A percentile compares a stretch with the other conserved stretches of the same genome.
phyloP scores from a whole-genome alignment of 2,113 vertebrate genomes.

The Cricetomys ansorgei region DNA sequence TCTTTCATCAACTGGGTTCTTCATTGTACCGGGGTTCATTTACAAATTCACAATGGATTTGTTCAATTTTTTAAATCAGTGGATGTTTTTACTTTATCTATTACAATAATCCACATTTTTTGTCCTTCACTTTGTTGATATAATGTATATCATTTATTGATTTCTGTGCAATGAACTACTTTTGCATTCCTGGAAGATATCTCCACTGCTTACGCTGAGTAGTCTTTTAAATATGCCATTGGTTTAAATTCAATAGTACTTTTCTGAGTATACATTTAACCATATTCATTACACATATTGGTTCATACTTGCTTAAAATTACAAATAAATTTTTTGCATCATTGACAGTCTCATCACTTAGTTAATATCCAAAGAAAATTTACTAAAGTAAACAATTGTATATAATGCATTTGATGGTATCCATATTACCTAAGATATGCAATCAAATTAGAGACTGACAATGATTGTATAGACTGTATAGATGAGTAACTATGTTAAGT shows the following conservation, averaged over 20 bases:
- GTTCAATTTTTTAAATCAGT: neutral
- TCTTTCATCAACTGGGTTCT: neutral
- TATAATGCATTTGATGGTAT: fast-evolving
- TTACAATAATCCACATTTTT: neutral
- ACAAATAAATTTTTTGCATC: neutral
- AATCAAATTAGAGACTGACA: neutral
- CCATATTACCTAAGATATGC: neutral
- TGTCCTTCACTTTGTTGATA: neutral
- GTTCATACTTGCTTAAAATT: neutral
- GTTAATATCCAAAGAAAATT: neutral
- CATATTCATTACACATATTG: neutral
- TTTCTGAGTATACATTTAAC: neutral
- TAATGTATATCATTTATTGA: neutral
- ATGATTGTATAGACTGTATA: fast-evolving
- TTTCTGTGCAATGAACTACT: neutral
- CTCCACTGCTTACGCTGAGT: neutral
- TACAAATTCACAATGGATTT: neutral
- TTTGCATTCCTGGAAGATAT: neutral
- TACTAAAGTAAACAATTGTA: neutral
- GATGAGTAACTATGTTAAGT: neutral
- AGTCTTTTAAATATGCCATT: neutral
- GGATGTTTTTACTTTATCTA: neutral
- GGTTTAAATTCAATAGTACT: neutral
- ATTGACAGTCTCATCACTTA: neutral
- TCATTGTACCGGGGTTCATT: neutral